Percentiles rank a stretch among this genome's conserved stretches.
Evolutionary conservation across 2,113 vertebrate species (phyloP).

Genomic region (Pseudorhombus dupliciocellatus): DNA sequence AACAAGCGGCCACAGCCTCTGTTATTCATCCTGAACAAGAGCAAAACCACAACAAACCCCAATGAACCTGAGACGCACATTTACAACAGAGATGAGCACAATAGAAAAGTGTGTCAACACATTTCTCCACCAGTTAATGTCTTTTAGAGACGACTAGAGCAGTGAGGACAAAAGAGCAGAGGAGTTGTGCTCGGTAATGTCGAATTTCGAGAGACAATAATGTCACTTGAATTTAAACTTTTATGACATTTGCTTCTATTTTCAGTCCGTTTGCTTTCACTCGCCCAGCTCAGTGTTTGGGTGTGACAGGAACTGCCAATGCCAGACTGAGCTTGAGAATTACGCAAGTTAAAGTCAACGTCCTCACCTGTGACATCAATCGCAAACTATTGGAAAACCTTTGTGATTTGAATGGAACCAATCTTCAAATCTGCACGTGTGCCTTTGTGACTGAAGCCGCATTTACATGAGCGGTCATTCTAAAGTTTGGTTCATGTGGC

Average conservation of each 20-base stretch:
- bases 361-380: background rate
- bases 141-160: background rate
- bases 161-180: too few relatives aligned
- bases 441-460: background rate
- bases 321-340: background rate
- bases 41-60: too few relatives aligned
- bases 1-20: too few relatives aligned
- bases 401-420: too few relatives aligned
- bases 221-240: background rate
- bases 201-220: background rate
- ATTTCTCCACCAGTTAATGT: background rate
- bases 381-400: too few relatives aligned
- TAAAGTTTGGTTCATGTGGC: too few relatives aligned
- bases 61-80: too few relatives aligned
- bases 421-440: background rate
- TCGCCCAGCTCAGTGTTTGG: rapidly evolving
- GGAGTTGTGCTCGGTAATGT: too few relatives aligned
- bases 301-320: background rate
- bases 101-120: too few relatives aligned
- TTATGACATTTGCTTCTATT: background rate
- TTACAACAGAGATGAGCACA: too few relatives aligned
- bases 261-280: background rate
- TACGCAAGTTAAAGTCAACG: rapidly evolving
- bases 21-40: too few relatives aligned
- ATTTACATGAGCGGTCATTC: too few relatives aligned